phyloP scores from a whole-genome alignment of 2,113 vertebrate genomes.

The Lichenostomus cassidix region DNA sequence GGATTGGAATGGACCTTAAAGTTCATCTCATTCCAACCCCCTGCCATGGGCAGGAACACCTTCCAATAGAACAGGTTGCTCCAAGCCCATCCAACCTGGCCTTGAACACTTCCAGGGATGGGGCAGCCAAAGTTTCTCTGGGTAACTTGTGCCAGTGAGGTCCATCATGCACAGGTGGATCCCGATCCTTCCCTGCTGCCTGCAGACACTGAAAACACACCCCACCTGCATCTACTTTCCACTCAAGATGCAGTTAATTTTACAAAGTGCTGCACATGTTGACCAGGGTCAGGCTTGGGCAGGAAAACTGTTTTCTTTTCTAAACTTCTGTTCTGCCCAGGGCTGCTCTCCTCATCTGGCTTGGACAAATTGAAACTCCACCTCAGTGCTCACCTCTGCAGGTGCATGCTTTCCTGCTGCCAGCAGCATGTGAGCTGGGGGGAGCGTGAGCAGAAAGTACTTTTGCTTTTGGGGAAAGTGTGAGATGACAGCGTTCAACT shows the following conservation, averaged over 20 bases:
- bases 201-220: not conserved
- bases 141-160: not conserved
- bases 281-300: not conserved
- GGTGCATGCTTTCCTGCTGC: slow-evolving; percentile 15
- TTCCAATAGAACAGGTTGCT: not conserved
- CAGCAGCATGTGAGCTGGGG: accelerated
- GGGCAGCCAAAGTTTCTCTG: not conserved
- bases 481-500: not conserved
- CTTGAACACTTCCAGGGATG: not conserved
- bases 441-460: not conserved
- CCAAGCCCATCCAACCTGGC: not conserved
- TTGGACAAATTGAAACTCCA: not conserved
- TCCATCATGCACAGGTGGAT: not conserved
- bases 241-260: not conserved
- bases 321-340: not conserved
- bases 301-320: not conserved
- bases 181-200: not conserved
- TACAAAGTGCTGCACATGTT: not conserved
- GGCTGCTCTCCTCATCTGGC: not conserved
- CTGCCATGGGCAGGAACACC: not conserved
- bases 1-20: not conserved
- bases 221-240: not conserved
- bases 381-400: not conserved
- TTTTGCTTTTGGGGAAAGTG: not conserved
- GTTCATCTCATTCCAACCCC: not conserved